A percentile compares a stretch with the other conserved stretches of the same genome.
These are phyloP conservation scores for Oikopleura vanhoeffeni DNA, from an alignment of 23 tunicate genomes.

Conservation along the genomic window DNA sequence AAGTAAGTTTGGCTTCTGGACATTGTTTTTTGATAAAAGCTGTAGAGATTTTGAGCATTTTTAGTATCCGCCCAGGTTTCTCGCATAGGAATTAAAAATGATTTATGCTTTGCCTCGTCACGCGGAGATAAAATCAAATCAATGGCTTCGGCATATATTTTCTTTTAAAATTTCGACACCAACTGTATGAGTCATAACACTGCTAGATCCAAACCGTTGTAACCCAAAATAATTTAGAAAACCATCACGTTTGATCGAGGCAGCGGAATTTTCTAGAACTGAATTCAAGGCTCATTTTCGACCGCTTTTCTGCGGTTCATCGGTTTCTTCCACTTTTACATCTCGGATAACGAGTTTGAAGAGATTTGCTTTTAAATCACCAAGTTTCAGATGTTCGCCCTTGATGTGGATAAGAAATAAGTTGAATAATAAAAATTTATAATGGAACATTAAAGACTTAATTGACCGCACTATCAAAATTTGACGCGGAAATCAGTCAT, in stretches of 20 bases:
- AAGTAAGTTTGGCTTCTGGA: background rate
- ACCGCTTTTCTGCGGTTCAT: background rate
- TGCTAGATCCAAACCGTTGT: conserved; percentile 66
- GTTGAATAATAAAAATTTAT: too few species aligned
- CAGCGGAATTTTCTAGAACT: conserved; percentile 5
- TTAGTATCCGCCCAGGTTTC: background rate
- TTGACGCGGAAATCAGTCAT: too few species aligned
- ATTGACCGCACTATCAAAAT: too few species aligned
- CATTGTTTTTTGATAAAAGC: background rate
- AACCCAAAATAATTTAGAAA: conserved; percentile 77
- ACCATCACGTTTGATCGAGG: conserved; percentile 28
- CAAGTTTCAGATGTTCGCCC: conserved; percentile 25
- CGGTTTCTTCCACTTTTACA: background rate
- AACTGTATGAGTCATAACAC: conserved; percentile 32
- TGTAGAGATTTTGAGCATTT: background rate
- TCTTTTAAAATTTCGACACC: conserved; percentile 36
- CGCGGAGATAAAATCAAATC: conserved; percentile 32
- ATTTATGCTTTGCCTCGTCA: conserved; percentile 17
- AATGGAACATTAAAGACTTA: too few species aligned
- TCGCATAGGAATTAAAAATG: background rate
- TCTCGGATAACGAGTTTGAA: conserved; percentile 53
- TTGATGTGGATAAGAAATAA: too few species aligned
- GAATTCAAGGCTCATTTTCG: background rate
- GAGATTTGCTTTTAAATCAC: conserved; percentile 48
- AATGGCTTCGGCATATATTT: conserved; percentile 37